Evolutionary conservation across 92 coral and sea anemone species (phyloP).

Genomic region (Virgularia gustaviana): DNA sequence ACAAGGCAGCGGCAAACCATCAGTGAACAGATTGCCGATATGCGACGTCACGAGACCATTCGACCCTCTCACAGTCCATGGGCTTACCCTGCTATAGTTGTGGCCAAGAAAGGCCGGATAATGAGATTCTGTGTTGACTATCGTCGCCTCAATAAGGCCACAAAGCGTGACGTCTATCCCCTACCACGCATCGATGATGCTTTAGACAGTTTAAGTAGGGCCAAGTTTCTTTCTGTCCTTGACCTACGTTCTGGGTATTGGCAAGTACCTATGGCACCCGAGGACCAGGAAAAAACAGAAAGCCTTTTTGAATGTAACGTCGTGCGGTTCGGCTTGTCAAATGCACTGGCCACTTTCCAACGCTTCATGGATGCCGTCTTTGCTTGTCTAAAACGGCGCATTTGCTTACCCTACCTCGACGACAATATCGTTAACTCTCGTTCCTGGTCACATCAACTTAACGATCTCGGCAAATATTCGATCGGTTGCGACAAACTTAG

Average conservation of each 20-base stretch:
- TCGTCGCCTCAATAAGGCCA: constrained; percentile 12
- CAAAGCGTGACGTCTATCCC: constrained; percentile 21
- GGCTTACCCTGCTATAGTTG: constrained; percentile 17
- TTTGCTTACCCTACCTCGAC: constrained; percentile 21
- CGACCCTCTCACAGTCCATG: constrained; percentile 44
- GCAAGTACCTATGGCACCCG: constrained; percentile 28
- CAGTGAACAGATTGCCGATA: constrained; percentile 35
- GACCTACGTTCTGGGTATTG: constrained; percentile 21
- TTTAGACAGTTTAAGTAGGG: background rate
- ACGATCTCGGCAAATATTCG: constrained; percentile 22
- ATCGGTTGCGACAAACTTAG: constrained; percentile 1
- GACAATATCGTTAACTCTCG: constrained; percentile 8
- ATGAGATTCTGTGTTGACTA: constrained; percentile 16
- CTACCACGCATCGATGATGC: constrained; percentile 32
- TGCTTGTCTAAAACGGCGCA: constrained; percentile 9
- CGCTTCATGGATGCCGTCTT: constrained; percentile 30
- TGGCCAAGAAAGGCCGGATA: background rate
- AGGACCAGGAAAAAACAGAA: constrained; percentile 14
- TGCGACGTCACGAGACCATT: constrained; percentile 33
- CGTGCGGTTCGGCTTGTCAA: constrained; percentile 14
- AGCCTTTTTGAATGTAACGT: constrained; percentile 2
- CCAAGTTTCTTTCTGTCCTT: constrained; percentile 9
- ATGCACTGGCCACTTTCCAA: constrained; percentile 23
- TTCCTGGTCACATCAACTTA: constrained; percentile 1
- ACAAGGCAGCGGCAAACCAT: constrained; percentile 41